Conservation (phyloP, 2,797 vertebrate genomes). For the Babyrousa celebensis region DNA sequence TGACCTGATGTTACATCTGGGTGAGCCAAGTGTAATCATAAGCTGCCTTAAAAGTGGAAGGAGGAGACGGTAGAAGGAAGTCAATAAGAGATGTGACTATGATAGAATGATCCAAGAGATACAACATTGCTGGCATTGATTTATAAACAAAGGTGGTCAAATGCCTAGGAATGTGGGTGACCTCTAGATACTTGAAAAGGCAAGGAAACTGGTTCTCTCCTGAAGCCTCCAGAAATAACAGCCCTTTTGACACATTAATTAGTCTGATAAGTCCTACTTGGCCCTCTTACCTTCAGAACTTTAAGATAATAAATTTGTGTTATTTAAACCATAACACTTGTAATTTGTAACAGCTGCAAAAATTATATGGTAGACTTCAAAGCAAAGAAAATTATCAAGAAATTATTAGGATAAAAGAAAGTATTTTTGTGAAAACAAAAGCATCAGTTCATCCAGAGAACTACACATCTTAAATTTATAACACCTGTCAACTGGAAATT, state of each 20-base stretch:
- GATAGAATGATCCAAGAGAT: neutral
- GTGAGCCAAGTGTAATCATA: neutral
- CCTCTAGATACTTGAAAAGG: neutral
- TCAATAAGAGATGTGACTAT: neutral
- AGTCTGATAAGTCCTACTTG: neutral
- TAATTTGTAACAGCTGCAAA: neutral
- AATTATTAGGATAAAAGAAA: neutral
- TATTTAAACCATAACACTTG: too few species aligned
- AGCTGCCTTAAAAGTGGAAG: neutral
- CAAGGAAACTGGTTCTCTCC: neutral
- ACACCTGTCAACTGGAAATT: neutral
- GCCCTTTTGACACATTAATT: neutral
- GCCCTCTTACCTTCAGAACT: neutral
- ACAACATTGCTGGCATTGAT: too few species aligned
- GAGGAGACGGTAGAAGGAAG: too few species aligned
- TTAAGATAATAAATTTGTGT: too few species aligned
- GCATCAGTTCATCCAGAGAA: neutral
- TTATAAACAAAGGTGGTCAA: neutral
- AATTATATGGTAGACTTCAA: neutral
- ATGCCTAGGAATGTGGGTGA: neutral
- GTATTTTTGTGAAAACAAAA: neutral
- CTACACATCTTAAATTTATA: neutral
- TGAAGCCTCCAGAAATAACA: neutral
- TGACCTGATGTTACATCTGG: neutral
- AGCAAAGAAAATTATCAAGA: neutral